Evolutionary conservation across 2,113 vertebrate species (phyloP).

Genomic region (Xenopus borealis): DNA sequence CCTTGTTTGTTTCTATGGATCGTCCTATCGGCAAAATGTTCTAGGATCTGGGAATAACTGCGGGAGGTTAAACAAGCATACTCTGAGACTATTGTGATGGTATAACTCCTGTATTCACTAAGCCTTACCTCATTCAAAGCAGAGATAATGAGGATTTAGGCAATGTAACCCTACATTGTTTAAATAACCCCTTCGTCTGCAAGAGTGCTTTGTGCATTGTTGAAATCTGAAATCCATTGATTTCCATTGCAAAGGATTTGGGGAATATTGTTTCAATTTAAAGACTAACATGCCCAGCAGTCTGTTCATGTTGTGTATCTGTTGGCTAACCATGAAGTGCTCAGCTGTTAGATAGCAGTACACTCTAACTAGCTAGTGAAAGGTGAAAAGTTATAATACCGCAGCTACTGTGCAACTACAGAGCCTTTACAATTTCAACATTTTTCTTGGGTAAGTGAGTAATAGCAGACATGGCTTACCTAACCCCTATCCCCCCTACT

Average conservation of each 20-base stretch:
- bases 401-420: too few relatives aligned
- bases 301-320: background rate
- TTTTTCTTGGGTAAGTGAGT: too few relatives aligned
- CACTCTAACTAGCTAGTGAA: too few relatives aligned
- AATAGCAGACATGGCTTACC: too few relatives aligned
- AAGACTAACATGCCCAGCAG: too few relatives aligned
- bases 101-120: background rate
- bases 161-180: background rate
- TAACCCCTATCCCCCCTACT: background rate
- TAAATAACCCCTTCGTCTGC: background rate
- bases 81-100: background rate
- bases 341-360: too few relatives aligned
- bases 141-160: background rate
- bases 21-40: background rate
- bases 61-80: background rate
- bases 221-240: background rate
- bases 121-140: background rate
- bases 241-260: background rate
- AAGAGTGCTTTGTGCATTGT: background rate
- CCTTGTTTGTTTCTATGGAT: background rate
- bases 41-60: background rate
- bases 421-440: background rate
- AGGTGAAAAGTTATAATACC: too few relatives aligned
- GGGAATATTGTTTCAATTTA: too few relatives aligned
- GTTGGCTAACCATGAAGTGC: too few relatives aligned